These are phyloP conservation scores for Rotaria sp. DNA, from an alignment of 2,888 invertebrate species.

Conservation along the genomic window DNA sequence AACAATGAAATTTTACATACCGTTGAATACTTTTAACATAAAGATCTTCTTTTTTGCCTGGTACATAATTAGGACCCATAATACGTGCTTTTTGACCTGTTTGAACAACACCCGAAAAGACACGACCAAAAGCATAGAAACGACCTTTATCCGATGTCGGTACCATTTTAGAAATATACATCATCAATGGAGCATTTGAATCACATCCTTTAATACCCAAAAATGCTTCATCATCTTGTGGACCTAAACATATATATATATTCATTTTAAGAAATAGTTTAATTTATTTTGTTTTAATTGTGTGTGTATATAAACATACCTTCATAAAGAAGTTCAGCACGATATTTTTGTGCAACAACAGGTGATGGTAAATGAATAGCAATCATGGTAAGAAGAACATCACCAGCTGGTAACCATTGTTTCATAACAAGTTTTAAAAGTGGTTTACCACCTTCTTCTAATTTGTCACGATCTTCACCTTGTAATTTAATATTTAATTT, in stretches of 20 bases:
- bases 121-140: conserved; percentile 99
- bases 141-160: conserved; percentile 99
- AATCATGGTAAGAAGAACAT: conserved; percentile 99
- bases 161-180: conserved; percentile 99
- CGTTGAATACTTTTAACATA: conserved; percentile 96
- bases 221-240: conserved; percentile 88
- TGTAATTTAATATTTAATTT: conserved; percentile 85
- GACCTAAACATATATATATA: conserved; percentile 57
- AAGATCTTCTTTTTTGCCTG: conserved; percentile 96
- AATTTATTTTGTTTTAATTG: too few species aligned
- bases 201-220: conserved; percentile 79
- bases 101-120: conserved; percentile 83
- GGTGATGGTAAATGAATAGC: conserved; percentile 98
- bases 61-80: conserved; percentile 95
- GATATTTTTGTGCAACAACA: conserved; percentile 94
- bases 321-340: conserved; percentile 58
- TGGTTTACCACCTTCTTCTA: conserved; percentile 77
- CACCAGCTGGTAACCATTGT: conserved; percentile 97
- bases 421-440: conserved; percentile 95
- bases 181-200: conserved; percentile 93
- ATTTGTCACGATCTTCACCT: conserved; percentile 77
- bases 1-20: background rate
- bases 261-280: too few species aligned
- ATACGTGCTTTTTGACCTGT: conserved; percentile 71
- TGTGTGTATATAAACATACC: background rate